Evolutionary conservation across 2,113 vertebrate species (phyloP).

Genomic region (Amblyopsis rosae): DNA sequence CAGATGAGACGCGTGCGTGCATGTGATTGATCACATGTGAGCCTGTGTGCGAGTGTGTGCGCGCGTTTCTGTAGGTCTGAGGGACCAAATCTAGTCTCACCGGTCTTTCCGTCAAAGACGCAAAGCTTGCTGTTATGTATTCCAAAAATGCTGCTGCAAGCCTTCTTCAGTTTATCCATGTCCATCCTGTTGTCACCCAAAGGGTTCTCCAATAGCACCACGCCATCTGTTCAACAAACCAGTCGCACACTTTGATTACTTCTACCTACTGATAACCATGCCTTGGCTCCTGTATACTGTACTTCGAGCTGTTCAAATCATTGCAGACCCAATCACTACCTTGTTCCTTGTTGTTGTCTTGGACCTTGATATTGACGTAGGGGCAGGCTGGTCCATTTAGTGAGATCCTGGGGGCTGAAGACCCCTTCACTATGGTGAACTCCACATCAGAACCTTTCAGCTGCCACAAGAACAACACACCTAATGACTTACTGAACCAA

Average conservation of each 20-base stretch:
- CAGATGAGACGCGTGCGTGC: not conserved
- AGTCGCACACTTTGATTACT: not conserved
- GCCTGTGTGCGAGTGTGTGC: not conserved
- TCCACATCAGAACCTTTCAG: conserved; percentile 92
- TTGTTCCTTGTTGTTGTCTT: conserved; percentile 81
- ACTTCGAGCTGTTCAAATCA: too few species aligned
- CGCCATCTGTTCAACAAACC: conserved; percentile 78
- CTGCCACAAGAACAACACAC: conserved; percentile 60
- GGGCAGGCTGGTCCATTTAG: conserved; percentile 82
- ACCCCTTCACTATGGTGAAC: conserved; percentile 85
- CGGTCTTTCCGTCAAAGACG: conserved; percentile 80
- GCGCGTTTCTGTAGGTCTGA: not conserved
- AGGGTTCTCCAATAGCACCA: conserved; percentile 93
- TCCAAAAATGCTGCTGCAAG: conserved; percentile 85
- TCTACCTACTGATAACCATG: not conserved
- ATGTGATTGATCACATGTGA: not conserved
- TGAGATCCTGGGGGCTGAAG: conserved; percentile 44
- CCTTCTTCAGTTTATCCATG: conserved; percentile 78
- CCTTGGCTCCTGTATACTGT: not conserved
- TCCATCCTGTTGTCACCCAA: conserved; percentile 85
- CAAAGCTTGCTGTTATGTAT: conserved; percentile 73
- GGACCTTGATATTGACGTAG: conserved; percentile 87
- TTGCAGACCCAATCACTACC: conserved; percentile 70
- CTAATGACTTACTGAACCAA: not conserved
- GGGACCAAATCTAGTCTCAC: conserved; percentile 65